These are phyloP conservation scores for Merluccius polli DNA, from an alignment of 2,797 vertebrate genomes.

Conservation along the genomic window DNA sequence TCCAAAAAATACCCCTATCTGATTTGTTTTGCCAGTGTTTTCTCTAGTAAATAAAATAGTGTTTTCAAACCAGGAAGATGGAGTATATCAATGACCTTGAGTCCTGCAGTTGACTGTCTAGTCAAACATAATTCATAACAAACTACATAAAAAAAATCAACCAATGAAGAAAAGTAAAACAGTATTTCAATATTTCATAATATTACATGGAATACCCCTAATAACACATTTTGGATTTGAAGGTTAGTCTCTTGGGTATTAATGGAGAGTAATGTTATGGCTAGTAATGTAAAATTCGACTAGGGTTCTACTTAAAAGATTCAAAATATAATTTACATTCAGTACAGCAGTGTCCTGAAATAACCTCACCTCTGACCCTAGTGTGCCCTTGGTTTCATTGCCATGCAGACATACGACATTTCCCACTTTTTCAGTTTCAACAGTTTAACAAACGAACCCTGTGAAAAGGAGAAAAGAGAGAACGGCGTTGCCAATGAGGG, in stretches of 20 bases:
- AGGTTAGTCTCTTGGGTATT: not conserved
- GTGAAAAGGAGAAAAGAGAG: constrained; percentile 37
- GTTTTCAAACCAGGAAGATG: not conserved
- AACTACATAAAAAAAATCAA: not conserved
- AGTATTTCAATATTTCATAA: constrained; percentile 28
- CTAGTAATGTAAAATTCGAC: not conserved
- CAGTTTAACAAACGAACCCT: constrained; percentile 20
- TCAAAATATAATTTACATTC: not conserved
- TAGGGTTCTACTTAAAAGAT: not conserved
- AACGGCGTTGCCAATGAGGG: constrained; percentile 29
- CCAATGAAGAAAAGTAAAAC: not conserved
- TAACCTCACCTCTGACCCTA: not conserved
- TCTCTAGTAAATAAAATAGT: not conserved
- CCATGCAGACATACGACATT: constrained; percentile 31
- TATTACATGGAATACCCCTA: not conserved
- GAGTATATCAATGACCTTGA: not conserved
- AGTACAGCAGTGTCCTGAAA: not conserved
- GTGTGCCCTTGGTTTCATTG: not conserved
- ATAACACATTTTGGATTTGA: not conserved
- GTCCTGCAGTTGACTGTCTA: not conserved
- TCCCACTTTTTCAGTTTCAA: constrained; percentile 11
- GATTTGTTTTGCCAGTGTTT: not conserved
- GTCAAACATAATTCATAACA: not conserved
- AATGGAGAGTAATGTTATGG: not conserved
- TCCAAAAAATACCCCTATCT: too few species aligned